Conservation (phyloP, 2,888 invertebrate species). For the Sturmia bella region DNA sequence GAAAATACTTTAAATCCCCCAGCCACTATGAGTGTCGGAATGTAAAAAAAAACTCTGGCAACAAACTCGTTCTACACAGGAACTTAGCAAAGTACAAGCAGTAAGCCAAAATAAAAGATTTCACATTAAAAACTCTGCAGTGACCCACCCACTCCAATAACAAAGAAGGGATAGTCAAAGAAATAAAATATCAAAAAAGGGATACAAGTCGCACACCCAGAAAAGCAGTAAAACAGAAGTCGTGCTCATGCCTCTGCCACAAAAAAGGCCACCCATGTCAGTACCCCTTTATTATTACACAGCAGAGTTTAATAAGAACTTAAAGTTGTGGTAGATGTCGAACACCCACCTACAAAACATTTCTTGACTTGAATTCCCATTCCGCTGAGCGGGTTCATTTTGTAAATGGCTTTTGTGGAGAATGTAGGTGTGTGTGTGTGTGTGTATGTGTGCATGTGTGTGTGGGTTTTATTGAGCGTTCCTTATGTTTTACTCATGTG, state of each 20-base stretch:
- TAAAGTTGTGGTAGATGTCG: slow-evolving; percentile 46
- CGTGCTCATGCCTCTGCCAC: not conserved
- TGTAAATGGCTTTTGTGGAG: slow-evolving; percentile 60
- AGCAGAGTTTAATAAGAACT: slow-evolving; percentile 57
- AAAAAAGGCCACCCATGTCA: slow-evolving; percentile 5
- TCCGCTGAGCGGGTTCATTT: slow-evolving; percentile 43
- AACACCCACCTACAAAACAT: slow-evolving; percentile 71
- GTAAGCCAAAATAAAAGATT: slow-evolving; percentile 26
- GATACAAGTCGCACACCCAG: slow-evolving; percentile 23
- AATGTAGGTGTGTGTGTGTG: not conserved
- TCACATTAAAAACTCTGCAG: slow-evolving; percentile 55
- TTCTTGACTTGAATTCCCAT: slow-evolving; percentile 56
- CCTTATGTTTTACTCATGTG: slow-evolving; percentile 24
- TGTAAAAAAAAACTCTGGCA: slow-evolving; percentile 9
- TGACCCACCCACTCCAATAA: slow-evolving; percentile 60
- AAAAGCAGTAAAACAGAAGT: slow-evolving; percentile 12
- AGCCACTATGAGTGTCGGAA: not conserved
- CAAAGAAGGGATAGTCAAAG: slow-evolving; percentile 46
- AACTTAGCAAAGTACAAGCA: slow-evolving; percentile 34
- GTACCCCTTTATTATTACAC: slow-evolving; percentile 31
- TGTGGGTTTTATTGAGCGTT: slow-evolving; percentile 12
- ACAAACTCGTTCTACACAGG: not conserved
- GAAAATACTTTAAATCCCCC: slow-evolving; percentile 27
- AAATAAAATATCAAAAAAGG: slow-evolving; percentile 38
- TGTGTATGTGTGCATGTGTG: slow-evolving; percentile 1